Evolutionary conservation across 2,888 invertebrate genomes (phyloP).

Genomic region (Caenorhabditis angaria): DNA sequence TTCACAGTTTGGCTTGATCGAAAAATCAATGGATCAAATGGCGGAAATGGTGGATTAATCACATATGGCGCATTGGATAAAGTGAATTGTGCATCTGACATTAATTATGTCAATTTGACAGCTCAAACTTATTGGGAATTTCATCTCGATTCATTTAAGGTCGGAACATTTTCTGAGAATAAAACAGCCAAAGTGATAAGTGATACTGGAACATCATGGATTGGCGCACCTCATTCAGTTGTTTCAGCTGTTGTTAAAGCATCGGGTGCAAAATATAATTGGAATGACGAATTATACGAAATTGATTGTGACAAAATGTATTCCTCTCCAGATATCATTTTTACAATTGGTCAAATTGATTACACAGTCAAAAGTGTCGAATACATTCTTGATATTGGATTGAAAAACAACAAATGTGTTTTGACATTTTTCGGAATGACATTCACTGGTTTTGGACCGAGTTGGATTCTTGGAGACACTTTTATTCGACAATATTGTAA

Average conservation of each 20-base stretch:
- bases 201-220: constrained; percentile 66
- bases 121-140: constrained; percentile 65
- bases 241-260: constrained; percentile 47
- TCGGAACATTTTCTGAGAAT: constrained; percentile 42
- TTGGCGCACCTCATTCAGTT: constrained; percentile 54
- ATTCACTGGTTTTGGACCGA: constrained; percentile 38
- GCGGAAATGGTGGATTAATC: constrained; percentile 55
- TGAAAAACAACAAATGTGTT: constrained; percentile 50
- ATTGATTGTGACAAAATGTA: constrained; percentile 54
- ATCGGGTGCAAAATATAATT: constrained; percentile 56
- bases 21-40: constrained; percentile 17
- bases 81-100: constrained; percentile 50
- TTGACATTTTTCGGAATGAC: constrained; percentile 48
- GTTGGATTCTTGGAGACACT: constrained; percentile 50
- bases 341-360: constrained; percentile 58
- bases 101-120: constrained; percentile 56
- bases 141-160: constrained; percentile 39
- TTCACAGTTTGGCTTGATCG: constrained; percentile 90
- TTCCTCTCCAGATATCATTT: constrained; percentile 52
- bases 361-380: constrained; percentile 61
- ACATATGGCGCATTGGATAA: constrained; percentile 62
- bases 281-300: constrained; percentile 48
- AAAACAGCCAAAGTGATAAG: constrained; percentile 56
- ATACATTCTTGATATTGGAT: constrained; percentile 63
- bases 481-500: constrained; percentile 50